Conservation (phyloP, 2,113 vertebrate genomes). For the Perca schrenkii region DNA sequence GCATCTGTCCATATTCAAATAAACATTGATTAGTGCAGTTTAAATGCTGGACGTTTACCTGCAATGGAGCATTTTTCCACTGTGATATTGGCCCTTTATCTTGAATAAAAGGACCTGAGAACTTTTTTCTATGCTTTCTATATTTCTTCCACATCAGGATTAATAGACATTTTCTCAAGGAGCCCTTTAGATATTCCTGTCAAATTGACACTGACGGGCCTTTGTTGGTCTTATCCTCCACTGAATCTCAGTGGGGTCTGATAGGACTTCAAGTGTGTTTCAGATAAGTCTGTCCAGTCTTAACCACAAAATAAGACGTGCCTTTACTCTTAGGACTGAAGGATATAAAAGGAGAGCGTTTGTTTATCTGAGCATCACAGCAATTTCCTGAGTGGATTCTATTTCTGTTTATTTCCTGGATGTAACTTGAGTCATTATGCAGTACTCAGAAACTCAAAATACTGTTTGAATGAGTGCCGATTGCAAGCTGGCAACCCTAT, state of each 20-base stretch:
- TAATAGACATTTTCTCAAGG: slow-evolving; percentile 60
- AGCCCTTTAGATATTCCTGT: slow-evolving; percentile 57
- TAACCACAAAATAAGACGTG: slow-evolving; percentile 31
- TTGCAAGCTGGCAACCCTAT: slow-evolving; percentile 29
- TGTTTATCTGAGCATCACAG: slow-evolving; percentile 47
- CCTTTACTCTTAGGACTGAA: not conserved
- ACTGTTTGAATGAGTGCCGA: slow-evolving; percentile 25
- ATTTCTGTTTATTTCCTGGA: slow-evolving; percentile 62
- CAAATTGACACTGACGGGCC: slow-evolving; percentile 51
- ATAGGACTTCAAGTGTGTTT: slow-evolving; percentile 39
- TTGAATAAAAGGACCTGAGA: slow-evolving; percentile 7
- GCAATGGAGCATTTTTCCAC: not conserved
- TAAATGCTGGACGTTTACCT: not conserved
- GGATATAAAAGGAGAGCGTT: slow-evolving; percentile 26
- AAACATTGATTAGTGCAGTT: not conserved
- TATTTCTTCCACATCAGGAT: slow-evolving; percentile 41
- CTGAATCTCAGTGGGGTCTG: slow-evolving; percentile 61
- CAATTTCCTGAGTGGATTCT: slow-evolving; percentile 51
- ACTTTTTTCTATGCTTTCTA: not conserved
- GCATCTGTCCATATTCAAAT: too few species aligned
- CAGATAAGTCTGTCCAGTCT: slow-evolving; percentile 20
- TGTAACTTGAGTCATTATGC: slow-evolving; percentile 52
- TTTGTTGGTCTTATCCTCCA: slow-evolving; percentile 53
- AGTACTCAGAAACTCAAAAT: slow-evolving; percentile 25
- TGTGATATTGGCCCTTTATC: not conserved